Evolutionary conservation across 2,113 vertebrate genomes (phyloP).

Genomic region (Pomatostomus ruficeps): DNA sequence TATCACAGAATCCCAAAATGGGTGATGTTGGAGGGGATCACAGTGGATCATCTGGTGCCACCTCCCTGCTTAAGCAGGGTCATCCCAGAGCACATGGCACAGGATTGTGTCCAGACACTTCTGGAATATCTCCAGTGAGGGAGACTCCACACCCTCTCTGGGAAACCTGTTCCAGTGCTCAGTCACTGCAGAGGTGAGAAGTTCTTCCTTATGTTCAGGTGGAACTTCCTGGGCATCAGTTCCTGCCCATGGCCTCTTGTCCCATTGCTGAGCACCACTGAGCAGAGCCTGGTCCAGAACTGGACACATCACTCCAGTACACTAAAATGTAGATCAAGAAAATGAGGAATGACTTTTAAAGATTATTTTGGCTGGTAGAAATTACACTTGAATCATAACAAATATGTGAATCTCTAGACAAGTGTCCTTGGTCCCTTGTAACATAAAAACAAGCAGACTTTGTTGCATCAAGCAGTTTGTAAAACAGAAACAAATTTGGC

Average conservation of each 20-base stretch:
- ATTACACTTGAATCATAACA: background rate
- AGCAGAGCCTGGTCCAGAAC: background rate
- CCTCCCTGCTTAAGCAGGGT: accelerated
- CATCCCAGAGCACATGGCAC: accelerated
- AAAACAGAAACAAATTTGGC: background rate
- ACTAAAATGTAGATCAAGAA: background rate
- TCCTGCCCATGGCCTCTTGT: accelerated
- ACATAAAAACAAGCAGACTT: background rate
- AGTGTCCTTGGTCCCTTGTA: background rate
- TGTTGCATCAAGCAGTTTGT: background rate
- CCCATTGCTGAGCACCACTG: accelerated
- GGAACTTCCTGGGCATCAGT: background rate
- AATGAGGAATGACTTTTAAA: background rate
- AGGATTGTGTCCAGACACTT: accelerated
- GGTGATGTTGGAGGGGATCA: background rate
- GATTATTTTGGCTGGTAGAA: background rate
- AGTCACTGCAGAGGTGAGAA: background rate
- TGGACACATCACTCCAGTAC: background rate
- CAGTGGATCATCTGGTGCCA: background rate
- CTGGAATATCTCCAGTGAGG: background rate
- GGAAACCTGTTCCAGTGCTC: background rate
- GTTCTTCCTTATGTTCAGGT: background rate
- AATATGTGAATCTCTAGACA: background rate
- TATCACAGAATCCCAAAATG: background rate
- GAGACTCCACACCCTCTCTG: background rate